Percentiles rank a stretch among this genome's conserved stretches.
Conservation (phyloP, 2,797 vertebrate species). For the Dallia pectoralis region DNA sequence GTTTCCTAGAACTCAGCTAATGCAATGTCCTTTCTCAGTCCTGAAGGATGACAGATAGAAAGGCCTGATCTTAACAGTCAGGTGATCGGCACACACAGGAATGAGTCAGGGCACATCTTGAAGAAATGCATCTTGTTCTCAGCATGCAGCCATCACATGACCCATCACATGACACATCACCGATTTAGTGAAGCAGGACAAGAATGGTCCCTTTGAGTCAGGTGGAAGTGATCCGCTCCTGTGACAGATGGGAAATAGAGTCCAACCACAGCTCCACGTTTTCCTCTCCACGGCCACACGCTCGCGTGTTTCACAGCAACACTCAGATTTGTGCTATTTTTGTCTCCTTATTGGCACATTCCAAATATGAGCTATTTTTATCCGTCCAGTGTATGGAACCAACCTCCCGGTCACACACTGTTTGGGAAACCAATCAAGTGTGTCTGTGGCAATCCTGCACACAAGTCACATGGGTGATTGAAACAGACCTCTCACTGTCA, state of each 20-base stretch:
- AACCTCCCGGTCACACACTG: conserved; percentile 1
- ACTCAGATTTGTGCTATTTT: not conserved
- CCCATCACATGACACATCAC: not conserved
- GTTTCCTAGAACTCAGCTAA: not conserved
- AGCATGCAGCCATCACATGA: not conserved
- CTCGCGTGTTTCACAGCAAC: not conserved
- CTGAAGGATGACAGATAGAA: not conserved
- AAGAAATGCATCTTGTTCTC: not conserved
- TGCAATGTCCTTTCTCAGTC: not conserved
- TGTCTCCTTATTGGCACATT: conserved; percentile 1
- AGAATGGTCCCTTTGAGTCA: not conserved
- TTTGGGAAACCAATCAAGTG: not conserved
- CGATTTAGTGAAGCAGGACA: not conserved
- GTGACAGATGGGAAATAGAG: not conserved
- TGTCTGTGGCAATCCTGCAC: conserved; percentile 8
- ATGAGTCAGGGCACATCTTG: not conserved
- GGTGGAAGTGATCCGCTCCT: not conserved
- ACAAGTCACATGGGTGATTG: conserved; percentile 12
- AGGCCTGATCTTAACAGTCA: not conserved
- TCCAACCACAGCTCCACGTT: not conserved
- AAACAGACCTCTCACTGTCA: not conserved
- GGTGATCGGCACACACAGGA: not conserved
- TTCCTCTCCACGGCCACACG: not conserved
- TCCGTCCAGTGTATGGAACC: not conserved
- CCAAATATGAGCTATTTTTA: not conserved